Conservation (phyloP, 2,888 invertebrate genomes). For the Amphipoea lucens region DNA sequence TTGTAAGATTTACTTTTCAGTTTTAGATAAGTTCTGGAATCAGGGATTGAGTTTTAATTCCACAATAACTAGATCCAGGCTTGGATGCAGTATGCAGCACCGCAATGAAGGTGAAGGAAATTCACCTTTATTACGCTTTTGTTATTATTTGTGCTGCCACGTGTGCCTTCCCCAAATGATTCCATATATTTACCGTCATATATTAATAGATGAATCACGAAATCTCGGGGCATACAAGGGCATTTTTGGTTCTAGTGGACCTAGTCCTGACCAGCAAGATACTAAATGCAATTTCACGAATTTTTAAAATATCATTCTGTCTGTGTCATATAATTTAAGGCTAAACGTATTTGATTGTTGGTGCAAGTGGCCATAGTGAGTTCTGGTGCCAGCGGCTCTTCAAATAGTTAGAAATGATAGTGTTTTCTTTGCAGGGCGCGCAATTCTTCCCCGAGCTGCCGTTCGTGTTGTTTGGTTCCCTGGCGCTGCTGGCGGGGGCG, state of each 20-base stretch:
- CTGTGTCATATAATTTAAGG: not conserved
- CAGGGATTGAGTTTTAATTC: not conserved
- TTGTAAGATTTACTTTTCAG: conserved; percentile 81
- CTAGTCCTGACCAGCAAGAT: not conserved
- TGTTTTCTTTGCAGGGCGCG: conserved; percentile 16
- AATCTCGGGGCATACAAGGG: no score
- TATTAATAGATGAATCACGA: no score
- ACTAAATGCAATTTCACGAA: not conserved
- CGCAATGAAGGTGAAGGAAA: not conserved
- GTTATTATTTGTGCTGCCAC: not conserved
- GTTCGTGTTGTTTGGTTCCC: conserved; percentile 31
- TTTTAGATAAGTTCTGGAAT: not conserved
- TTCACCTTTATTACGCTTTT: not conserved
- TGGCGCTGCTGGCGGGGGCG: conserved; percentile 24
- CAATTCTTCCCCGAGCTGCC: conserved; percentile 39
- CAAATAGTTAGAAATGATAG: not conserved
- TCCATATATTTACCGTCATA: no score
- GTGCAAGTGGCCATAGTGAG: not conserved
- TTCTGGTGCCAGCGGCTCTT: not conserved
- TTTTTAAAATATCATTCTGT: not conserved
- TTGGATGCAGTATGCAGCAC: not conserved
- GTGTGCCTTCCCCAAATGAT: not conserved
- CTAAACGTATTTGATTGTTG: not conserved
- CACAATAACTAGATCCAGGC: not conserved
- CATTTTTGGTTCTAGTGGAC: not conserved